Base-by-base conservation (phyloP, 2,113 vertebrate genomes). In the Sprattus sprattus region DNA sequence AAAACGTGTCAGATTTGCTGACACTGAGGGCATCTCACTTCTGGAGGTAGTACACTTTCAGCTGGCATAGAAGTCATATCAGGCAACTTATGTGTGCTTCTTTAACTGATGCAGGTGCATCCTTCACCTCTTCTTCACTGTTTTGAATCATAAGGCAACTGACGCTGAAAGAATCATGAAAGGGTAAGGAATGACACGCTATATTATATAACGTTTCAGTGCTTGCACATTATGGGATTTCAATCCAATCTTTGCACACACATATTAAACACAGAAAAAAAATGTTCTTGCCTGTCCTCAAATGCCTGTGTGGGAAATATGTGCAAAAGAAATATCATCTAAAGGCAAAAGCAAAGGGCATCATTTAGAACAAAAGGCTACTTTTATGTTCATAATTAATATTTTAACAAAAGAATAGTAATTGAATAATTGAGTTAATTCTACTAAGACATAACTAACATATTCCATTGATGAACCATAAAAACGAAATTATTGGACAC, bases 391-490 rank as follows among this genome's bases (percentile, higher is more conserved):
- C 45, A 52, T 45, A 8, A 45, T 81, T 11, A 44, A 9, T 67
- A 57, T n/a, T 25, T 0, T 3, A 47, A 39, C 7, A 13, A 81
- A 25, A 20, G 52, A 47, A 0, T 2, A 0, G 20, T 20, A 60
- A 47, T 84, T 39, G 83, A 32, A 78, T 13, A 16, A 52, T 49
- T 84, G 3, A 20, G 88, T 84, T 82, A 83, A 75, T 50, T 46
- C 32, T 57, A 78, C 28, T 45, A 87, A 85, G 84, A 87, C 25
- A 83, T 50, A 13, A 10, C 46, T 83, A 81, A 87, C 91, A 85
- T 86, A 89, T 84, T 91, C 71, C 67, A 15, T 85, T 11, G 45
- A 25, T 8, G 39, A 46, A 84, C 84, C 81, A 45, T 10, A 81
- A 81, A 83, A 49, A 11, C 52, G 71, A n/a, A 20, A 46, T 57